Evolutionary conservation across 2,888 invertebrate species (phyloP), one percentile per base, ranked within the genome.

Genomic region (Chrysotoxum bicinctum): DNA sequence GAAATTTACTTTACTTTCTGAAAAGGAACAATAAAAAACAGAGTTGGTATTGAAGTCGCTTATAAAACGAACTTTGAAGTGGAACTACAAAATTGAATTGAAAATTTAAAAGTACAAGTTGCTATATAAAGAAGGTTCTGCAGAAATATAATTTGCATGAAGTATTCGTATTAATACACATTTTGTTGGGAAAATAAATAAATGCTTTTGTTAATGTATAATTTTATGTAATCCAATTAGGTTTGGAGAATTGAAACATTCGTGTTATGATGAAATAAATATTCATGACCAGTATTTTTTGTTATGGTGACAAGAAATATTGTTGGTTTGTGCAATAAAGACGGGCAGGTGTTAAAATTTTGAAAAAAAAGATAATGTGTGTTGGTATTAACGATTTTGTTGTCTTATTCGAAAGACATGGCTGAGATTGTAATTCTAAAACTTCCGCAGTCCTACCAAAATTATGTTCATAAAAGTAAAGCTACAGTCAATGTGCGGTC

Each of bases 11-110:
- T 43, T 10, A 64, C 7, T 58, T 21, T 12, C 8, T 37, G 35
- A 58, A 8, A 37, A 14, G 35, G 21, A 4, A n/a, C 12, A 19
- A 35, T 1, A n/a, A 21, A 35, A 35, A 35, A 21, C 3, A 16
- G 14, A 19, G 8, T 37, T 21, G 23, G 12, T 35, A 73, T 60
- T 43, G 43, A 78, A 78, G 48, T 72, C 54, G 50, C 26, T 56
- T 62, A 26, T 64, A 45, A 56, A 64, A 48, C 12, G 40, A 66
- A 73, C 56, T 64, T 60, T 56, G 30, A 72, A 78, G 70, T 70
- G 37, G 72, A 66, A 72, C 62, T 62, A 37, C 26, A 10, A 72
- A 73, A 66, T 73, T 72, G 30, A 73, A 78, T 78, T 78, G 64
- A 50, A 66, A 21, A 64, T 30, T 66, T 30, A 21, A 14, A 37